Evolutionary conservation across 2,113 vertebrate species (phyloP).

Genomic region (Sinosuthora webbiana): DNA sequence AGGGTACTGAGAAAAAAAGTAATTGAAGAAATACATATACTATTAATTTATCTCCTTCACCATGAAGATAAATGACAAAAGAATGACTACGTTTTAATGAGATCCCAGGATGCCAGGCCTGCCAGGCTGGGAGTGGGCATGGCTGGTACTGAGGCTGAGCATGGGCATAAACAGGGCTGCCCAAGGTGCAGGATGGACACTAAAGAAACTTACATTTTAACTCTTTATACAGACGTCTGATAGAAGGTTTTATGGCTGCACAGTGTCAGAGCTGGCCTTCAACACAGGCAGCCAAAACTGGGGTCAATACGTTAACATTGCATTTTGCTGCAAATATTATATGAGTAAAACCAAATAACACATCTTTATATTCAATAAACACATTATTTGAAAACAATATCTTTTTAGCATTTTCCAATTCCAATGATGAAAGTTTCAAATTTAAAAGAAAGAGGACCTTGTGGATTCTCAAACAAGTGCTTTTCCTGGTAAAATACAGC

Average conservation of each 20-base stretch:
- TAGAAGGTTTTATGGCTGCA: not conserved
- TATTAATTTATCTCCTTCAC: not conserved
- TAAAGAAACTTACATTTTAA: not conserved
- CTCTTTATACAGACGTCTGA: not conserved
- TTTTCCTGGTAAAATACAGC: not conserved
- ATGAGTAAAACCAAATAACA: not conserved
- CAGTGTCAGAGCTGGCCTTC: not conserved
- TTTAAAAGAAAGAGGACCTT: not conserved
- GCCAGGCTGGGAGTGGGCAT: not conserved
- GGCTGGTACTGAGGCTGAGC: not conserved
- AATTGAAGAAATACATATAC: not conserved
- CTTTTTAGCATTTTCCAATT: not conserved
- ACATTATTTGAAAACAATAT: not conserved
- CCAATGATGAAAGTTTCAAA: not conserved
- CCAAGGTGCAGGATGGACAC: not conserved
- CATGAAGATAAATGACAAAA: not conserved
- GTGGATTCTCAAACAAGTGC: not conserved
- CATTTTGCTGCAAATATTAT: not conserved
- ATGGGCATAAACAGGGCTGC: not conserved
- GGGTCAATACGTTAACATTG: not conserved
- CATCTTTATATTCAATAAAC: not conserved
- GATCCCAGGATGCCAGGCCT: not conserved
- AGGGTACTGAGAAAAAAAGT: not conserved
- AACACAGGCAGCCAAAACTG: not conserved
- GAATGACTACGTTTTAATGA: not conserved